Percentiles rank a stretch among this genome's conserved stretches.
Evolutionary conservation across 2,797 vertebrate species (phyloP).

Genomic region (Sternotherus odoratus): DNA sequence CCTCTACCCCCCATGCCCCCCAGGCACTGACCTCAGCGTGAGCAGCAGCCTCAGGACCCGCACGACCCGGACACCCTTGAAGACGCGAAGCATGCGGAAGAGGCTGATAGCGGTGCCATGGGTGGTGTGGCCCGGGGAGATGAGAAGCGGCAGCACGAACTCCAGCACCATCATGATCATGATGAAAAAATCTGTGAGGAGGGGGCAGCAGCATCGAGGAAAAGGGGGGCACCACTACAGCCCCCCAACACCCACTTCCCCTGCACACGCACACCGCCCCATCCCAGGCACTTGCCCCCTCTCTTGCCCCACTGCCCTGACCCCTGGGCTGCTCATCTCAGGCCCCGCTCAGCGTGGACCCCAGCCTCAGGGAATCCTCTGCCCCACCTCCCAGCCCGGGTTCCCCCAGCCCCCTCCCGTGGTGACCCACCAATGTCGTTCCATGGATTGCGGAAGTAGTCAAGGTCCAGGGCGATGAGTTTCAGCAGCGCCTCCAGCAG

Average conservation of each 20-base stretch:
- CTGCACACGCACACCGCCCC: no score
- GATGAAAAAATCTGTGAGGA: constrained; percentile 74
- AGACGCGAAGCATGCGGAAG: constrained; percentile 71
- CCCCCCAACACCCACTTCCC: no score
- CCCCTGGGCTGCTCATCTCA: no score
- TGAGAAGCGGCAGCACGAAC: constrained; percentile 27
- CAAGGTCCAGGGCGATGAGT: constrained; percentile 8
- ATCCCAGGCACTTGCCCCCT: neutral
- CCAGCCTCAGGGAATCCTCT: neutral
- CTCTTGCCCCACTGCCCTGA: neutral
- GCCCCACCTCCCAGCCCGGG: neutral
- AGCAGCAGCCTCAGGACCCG: constrained; percentile 64
- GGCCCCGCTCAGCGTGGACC: neutral
- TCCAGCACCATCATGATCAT: constrained; percentile 58
- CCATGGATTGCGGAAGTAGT: constrained; percentile 67
- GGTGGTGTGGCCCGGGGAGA: neutral
- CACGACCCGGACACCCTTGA: constrained; percentile 69
- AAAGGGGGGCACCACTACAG: neutral
- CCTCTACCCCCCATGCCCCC: neutral
- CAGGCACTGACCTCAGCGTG: constrained; percentile 62
- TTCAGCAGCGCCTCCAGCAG: constrained; percentile 64
- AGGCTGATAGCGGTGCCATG: constrained; percentile 33
- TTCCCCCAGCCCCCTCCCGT: neutral
- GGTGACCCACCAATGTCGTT: constrained; percentile 67
- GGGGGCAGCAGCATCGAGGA: neutral